Evolutionary conservation across 2,888 invertebrate genomes (phyloP).

Genomic region (Xylota segnis): DNA sequence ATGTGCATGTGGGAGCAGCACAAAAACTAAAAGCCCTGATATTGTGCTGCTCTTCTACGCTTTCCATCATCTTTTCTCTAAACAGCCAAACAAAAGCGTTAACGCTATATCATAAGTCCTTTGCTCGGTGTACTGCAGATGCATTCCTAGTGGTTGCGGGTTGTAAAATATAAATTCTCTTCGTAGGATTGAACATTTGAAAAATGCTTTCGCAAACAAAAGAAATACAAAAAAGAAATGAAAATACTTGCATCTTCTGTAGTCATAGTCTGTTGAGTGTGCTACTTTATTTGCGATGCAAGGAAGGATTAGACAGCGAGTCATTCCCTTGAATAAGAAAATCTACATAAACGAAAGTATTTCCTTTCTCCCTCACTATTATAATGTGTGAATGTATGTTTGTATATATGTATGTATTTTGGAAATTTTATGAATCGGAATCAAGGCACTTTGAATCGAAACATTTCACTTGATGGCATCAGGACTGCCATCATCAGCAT

Average conservation of each 20-base stretch:
- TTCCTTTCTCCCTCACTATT: background rate
- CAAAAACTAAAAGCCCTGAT: background rate
- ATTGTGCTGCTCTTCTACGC: slow-evolving; percentile 17
- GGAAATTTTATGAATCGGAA: slow-evolving; percentile 1
- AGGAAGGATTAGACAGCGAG: background rate
- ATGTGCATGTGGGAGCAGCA: background rate
- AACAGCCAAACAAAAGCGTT: slow-evolving; percentile 55
- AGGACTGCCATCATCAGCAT: slow-evolving; percentile 32
- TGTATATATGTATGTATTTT: too few species aligned
- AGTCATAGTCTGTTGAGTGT: slow-evolving; percentile 13
- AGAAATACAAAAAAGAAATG: background rate
- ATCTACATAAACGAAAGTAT: background rate
- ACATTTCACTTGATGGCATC: slow-evolving; percentile 27
- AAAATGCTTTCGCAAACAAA: slow-evolving; percentile 21
- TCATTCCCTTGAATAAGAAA: background rate
- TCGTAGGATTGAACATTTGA: slow-evolving; percentile 24
- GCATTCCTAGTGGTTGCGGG: background rate
- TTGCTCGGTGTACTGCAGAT: slow-evolving; percentile 4
- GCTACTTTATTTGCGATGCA: slow-evolving; percentile 3
- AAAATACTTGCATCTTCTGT: slow-evolving; percentile 4
- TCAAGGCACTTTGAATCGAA: slow-evolving; percentile 9
- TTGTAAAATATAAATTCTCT: slow-evolving; percentile 5
- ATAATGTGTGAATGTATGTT: too few species aligned
- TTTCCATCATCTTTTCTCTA: slow-evolving; percentile 47
- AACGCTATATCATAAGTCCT: slow-evolving; percentile 23